A percentile compares a stretch with the other conserved stretches of the same genome.
phyloP scores from a whole-genome alignment of 2,113 vertebrate genomes.

The Upupa epops region DNA sequence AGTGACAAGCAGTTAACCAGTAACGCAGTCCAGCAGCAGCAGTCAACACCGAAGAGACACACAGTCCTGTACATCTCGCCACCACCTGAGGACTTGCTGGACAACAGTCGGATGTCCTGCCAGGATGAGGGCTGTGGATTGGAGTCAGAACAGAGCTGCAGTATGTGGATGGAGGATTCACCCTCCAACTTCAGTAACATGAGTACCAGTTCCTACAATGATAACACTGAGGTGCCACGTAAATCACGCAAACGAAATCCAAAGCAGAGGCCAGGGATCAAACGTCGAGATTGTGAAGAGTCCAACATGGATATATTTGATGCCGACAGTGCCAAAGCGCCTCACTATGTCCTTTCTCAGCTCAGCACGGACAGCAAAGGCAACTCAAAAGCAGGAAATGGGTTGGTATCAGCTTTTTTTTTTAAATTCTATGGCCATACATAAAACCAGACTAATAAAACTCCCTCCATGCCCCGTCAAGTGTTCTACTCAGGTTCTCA shows the following conservation, averaged over 20 bases:
- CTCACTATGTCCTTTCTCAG: conserved; percentile 98
- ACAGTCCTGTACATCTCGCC: conserved; percentile 97
- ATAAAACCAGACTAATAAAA: conserved; percentile 67
- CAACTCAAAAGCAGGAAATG: conserved; percentile 92
- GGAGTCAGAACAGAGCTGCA: conserved; percentile 98
- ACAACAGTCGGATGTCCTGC: conserved; percentile 97
- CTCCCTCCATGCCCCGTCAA: not conserved
- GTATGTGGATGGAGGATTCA: conserved; percentile 98
- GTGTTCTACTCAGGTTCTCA: conserved; percentile 57
- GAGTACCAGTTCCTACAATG: conserved; percentile 95
- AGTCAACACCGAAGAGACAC: conserved; percentile 90
- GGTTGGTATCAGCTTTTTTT: conserved; percentile 82
- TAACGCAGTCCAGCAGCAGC: conserved; percentile 81
- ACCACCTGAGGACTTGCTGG: conserved; percentile 95
- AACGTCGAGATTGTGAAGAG: conserved; percentile 81
- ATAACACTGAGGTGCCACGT: conserved; percentile 98
- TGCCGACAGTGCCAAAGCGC: conserved; percentile 98
- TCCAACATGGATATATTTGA: conserved; percentile 98
- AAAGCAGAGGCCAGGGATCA: conserved; percentile 94
- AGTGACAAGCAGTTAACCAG: conserved; percentile 84
- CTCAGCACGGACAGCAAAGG: conserved; percentile 93
- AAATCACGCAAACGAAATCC: conserved; percentile 98
- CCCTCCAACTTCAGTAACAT: conserved; percentile 97
- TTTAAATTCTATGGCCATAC: conserved; percentile 65
- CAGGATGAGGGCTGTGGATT: conserved; percentile 86